Evolutionary conservation across 2,797 vertebrate genomes (phyloP), one percentile per base, ranked within the genome.

Genomic region (Lateolabrax maculatus): DNA sequence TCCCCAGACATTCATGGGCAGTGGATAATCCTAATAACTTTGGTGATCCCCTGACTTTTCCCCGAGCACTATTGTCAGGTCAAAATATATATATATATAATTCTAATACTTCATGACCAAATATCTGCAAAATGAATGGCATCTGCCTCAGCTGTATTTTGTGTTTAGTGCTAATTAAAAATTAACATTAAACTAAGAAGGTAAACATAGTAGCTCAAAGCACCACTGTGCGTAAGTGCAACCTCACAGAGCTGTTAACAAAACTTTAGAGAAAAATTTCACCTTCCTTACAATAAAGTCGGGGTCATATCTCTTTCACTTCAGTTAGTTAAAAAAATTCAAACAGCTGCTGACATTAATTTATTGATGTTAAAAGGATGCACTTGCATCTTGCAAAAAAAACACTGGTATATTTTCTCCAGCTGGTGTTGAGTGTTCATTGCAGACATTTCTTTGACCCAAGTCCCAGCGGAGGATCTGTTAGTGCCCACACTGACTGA

Each of bases 391-490:
- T n/a, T n/a, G n/a, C 5, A 39, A 34, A 41, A n/a, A 65, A 49
- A 21, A 29, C 15, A 77, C 21, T 67, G 44, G 49, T 73, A 70
- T 52, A 61, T 71, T 41, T 57, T 51, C 9, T 80, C 3, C 51
- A 69, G 70, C 76, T 88, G 74, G 77, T 80, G 67, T n/a, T 34
- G 43, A 48, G 52, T 52, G 70, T 79, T 79, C 19, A 52, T 18
- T 74, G 31, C 65, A 72, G 67, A 80, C 25, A 43, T 75, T 55
- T 81, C 68, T 83, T 79, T 79, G 76, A 86, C 82, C 81, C 2
- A 6, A 43, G 27, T 71, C 81, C 76, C 74, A 52, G 71, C 1
- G 37, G 67, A 79, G 43, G 9, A 48, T 82, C 51, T 77, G 80
- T 84, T 63, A 62, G 66, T 61, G 62, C 37, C 72, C 49, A 46